These are phyloP conservation scores for Cladorhizidae sp. DNA, from an alignment of 37 sponge, comb jelly and placozoan genomes.

Conservation along the genomic window DNA sequence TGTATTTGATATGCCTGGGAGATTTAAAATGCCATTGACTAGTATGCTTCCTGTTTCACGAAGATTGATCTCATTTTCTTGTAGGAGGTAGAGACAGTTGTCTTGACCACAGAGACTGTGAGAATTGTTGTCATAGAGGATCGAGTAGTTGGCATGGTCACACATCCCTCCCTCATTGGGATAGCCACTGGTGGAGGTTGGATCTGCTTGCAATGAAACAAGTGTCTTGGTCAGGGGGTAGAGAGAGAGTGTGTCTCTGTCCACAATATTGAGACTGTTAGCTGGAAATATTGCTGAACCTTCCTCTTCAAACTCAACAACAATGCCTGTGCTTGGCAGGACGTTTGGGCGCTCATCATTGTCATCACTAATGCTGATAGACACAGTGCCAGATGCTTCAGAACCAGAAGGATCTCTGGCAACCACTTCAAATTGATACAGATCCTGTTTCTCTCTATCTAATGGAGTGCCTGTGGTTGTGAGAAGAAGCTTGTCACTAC, in stretches of 20 bases:
- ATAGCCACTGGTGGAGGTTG: constrained; percentile 13
- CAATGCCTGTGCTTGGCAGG: background rate
- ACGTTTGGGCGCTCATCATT: constrained; percentile 68
- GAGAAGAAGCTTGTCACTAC: constrained; percentile 22
- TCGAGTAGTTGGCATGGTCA: constrained; percentile 65
- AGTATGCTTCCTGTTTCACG: background rate
- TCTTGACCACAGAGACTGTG: constrained; percentile 45
- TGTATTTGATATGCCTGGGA: background rate
- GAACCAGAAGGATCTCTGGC: constrained; percentile 59
- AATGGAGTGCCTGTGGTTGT: constrained; percentile 52
- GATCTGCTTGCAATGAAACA: constrained; percentile 26
- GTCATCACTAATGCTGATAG: constrained; percentile 52
- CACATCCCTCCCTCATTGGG: constrained; percentile 69
- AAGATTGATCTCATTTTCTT: constrained; percentile 1
- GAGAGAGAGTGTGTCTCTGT: constrained; percentile 39
- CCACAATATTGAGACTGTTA: constrained; percentile 20
- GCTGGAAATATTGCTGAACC: constrained; percentile 21
- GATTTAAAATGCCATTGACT: background rate
- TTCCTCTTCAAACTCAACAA: constrained; percentile 29
- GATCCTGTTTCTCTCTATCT: constrained; percentile 21
- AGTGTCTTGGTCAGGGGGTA: constrained; percentile 17
- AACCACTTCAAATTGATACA: constrained; percentile 36
- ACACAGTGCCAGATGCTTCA: constrained; percentile 28
- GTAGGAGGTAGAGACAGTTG: constrained; percentile 33
- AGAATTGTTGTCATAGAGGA: constrained; percentile 46